phyloP scores from a whole-genome alignment of 2,888 invertebrate genomes.

The Seladonia tumulorum region DNA sequence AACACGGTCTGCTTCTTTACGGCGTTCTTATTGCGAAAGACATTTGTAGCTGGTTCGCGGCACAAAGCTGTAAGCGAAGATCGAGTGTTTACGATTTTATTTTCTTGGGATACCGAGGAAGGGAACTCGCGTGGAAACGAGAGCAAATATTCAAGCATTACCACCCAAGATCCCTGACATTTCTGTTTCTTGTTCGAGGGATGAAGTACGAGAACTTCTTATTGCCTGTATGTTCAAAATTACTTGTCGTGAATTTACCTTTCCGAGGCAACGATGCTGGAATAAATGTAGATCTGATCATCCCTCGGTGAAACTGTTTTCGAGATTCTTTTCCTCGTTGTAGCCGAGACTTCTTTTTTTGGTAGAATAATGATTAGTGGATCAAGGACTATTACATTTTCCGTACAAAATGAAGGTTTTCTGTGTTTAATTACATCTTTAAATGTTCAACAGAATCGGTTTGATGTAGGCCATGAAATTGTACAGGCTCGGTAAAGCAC shows the following conservation, averaged over 20 bases:
- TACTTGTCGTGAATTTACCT: background rate
- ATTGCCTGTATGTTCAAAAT: background rate
- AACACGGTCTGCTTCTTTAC: background rate
- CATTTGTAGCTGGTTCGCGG: slow-evolving; percentile 1
- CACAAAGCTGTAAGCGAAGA: background rate
- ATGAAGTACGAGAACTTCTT: background rate
- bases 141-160: background rate
- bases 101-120: background rate
- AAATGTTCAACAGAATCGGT: too few species aligned
- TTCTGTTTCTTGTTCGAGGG: background rate
- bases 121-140: background rate
- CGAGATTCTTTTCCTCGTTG: background rate
- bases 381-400: background rate
- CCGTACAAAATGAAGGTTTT: background rate
- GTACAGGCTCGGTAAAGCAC: too few species aligned
- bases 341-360: background rate
- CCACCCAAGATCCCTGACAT: background rate
- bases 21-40: background rate
- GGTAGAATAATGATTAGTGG: background rate
- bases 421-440: too few species aligned
- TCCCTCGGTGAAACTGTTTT: background rate
- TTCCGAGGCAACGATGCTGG: background rate
- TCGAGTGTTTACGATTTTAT: background rate
- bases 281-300: background rate
- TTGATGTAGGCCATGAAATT: too few species aligned